A percentile compares a stretch with the other conserved stretches of the same genome.
phyloP scores from a whole-genome alignment of 35 echinoderm and acorn worm species.

The Patiria miniata region DNA sequence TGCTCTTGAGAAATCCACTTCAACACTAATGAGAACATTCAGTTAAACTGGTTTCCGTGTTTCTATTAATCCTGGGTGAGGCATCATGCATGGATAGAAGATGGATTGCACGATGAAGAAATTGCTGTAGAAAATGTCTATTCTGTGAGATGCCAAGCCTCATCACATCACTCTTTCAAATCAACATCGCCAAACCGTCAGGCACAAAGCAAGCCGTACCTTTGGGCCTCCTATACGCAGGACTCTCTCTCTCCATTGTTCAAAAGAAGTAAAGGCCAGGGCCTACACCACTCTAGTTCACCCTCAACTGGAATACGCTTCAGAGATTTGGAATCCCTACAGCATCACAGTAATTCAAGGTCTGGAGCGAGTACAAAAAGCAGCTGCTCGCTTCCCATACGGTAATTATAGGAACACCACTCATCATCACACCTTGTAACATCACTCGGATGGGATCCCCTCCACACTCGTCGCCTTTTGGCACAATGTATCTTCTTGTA shows the following conservation, averaged over 20 bases:
- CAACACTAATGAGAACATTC: too few relatives aligned
- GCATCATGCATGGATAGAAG: too few relatives aligned
- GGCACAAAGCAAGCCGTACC: slow-evolving; percentile 33
- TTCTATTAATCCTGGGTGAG: too few relatives aligned
- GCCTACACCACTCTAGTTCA: slow-evolving; percentile 21
- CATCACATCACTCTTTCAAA: too few relatives aligned
- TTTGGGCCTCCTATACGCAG: slow-evolving; percentile 5
- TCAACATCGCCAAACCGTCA: slow-evolving; percentile 22
- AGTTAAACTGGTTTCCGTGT: too few relatives aligned
- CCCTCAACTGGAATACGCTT: slow-evolving; percentile 39
- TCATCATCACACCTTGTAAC: neutral
- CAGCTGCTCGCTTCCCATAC: slow-evolving; percentile 12
- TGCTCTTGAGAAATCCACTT: slow-evolving; percentile 17
- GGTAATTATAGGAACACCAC: slow-evolving; percentile 19
- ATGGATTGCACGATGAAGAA: too few relatives aligned
- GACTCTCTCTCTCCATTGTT: slow-evolving; percentile 25
- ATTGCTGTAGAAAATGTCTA: too few relatives aligned
- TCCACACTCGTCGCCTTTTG: neutral
- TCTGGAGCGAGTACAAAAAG: slow-evolving; percentile 32
- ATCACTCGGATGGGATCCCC: slow-evolving; percentile 25
- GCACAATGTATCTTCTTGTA: neutral
- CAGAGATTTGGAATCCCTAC: slow-evolving; percentile 30
- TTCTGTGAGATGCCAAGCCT: too few relatives aligned
- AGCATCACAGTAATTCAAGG: neutral
- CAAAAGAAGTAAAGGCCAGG: slow-evolving; percentile 33